Evolutionary conservation across 2,888 invertebrate species (phyloP).

Genomic region (Monoplex corrugatus): DNA sequence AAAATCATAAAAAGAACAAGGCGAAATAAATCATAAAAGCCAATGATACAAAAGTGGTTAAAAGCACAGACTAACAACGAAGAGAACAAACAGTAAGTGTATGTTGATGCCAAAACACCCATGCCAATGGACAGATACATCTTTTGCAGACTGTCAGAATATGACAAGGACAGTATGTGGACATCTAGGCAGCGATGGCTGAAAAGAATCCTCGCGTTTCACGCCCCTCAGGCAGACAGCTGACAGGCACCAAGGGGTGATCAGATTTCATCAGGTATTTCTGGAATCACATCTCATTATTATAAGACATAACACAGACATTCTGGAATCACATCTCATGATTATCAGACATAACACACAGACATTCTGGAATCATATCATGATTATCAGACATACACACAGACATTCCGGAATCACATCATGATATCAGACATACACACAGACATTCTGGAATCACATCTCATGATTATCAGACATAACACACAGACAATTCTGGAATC

Average conservation of each 20-base stretch:
- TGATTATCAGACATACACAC: not conserved
- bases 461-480: no score
- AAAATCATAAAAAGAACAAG: no score
- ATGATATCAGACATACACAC: no score
- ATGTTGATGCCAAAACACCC: no score
- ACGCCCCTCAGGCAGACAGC: constrained; percentile 69
- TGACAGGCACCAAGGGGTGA: constrained; percentile 73
- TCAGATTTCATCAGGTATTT: constrained; percentile 74
- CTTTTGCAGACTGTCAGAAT: no score
- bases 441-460: no score
- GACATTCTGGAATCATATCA: not conserved
- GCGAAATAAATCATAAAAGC: no score
- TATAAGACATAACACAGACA: not conserved
- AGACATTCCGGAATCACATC: not conserved
- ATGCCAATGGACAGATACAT: no score
- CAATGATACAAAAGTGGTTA: no score
- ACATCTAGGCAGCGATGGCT: constrained; percentile 69
- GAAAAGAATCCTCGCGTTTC: constrained; percentile 61
- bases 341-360: not conserved
- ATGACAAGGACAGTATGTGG: not conserved
- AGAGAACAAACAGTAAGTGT: no score
- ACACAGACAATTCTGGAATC: no score
- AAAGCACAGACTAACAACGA: no score
- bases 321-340: not conserved
- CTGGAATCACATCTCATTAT: constrained; percentile 62